Evolutionary conservation across 2,113 vertebrate genomes (phyloP).

Genomic region (Leiothrix lutea): DNA sequence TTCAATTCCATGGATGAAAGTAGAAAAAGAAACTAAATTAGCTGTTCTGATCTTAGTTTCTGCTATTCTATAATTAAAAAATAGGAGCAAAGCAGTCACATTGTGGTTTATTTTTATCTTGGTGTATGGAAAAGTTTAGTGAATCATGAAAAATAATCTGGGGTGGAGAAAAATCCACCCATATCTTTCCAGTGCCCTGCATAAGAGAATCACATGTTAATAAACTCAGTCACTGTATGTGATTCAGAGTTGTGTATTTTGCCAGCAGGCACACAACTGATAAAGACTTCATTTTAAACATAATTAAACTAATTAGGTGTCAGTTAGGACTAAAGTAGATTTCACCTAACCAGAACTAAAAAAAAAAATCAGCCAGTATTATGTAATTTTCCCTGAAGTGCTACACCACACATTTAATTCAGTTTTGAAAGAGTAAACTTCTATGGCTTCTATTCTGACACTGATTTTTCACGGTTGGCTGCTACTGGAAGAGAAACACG

Average conservation of each 20-base stretch:
- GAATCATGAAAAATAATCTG: background rate
- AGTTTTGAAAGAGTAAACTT: background rate
- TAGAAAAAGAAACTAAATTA: background rate
- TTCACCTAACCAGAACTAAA: background rate
- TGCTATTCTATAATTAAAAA: background rate
- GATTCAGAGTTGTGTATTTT: background rate
- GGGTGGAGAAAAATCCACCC: background rate
- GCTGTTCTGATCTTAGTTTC: background rate
- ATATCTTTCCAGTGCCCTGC: slow-evolving; percentile 26
- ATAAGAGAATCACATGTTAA: slow-evolving; percentile 16
- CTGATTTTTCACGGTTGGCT: background rate
- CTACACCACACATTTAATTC: background rate
- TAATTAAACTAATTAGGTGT: background rate
- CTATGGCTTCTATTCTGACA: background rate
- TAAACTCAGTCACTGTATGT: background rate
- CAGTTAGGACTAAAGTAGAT: background rate
- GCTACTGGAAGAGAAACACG: background rate
- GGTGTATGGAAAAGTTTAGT: slow-evolving; percentile 21
- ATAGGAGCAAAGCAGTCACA: background rate
- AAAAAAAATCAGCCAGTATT: background rate
- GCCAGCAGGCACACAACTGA: background rate
- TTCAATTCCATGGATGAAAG: background rate
- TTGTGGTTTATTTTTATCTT: slow-evolving; percentile 42
- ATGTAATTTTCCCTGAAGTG: background rate
- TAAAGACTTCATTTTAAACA: background rate